Evolutionary conservation across 1,140 invertebrate genomes (phyloP), one percentile per base, ranked within the genome.

Genomic region (Atta texana): DNA sequence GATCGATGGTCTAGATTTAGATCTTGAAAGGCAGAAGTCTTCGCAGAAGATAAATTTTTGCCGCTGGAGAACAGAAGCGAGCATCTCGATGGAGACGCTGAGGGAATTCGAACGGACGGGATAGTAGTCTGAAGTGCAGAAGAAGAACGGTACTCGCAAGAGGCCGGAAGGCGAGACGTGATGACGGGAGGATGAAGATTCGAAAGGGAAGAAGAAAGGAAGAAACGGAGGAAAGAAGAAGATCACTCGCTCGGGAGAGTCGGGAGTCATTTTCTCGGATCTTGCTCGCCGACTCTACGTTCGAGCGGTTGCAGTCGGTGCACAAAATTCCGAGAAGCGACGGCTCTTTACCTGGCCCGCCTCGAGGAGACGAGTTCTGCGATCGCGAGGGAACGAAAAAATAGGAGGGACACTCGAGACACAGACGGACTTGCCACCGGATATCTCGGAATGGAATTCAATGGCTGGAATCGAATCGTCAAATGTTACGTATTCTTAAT

Each of bases 321-420:
- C 31, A 80, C 63, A n/a, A 68, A 80, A 80, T 80, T 80, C 49
- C 49, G 63, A 80, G 77, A 80, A 80, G n/a, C 24, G 14, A 12
- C 63, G 77, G 77, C 63, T 49, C 63, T 80, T 80, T 80, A 53
- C 76, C 31, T 63, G 61, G 28, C 61, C 64, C 77, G 63, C 21
- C 63, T 31, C 77, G 21, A 80, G 34, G 63, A 80, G 63, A 80
- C 44, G 63, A 80, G 31, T 80, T 80, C 49, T 68, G 49, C 63
- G 77, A 80, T 68, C 31, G 77, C 63, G 77, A 51, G 28, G n/a
- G 31, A 69, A 24, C 31, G 49, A 69, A 69, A 69, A 34, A 66
- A 51, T n/a, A 12, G 61, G 12, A 53, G 61, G 51, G 18, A 28
- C 39, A 51, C 59, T 51, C 59, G 44, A 51, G 16, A 49, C 34